Evolutionary conservation across 2,888 invertebrate species (phyloP).

Genomic region (Oscheius onirici): DNA sequence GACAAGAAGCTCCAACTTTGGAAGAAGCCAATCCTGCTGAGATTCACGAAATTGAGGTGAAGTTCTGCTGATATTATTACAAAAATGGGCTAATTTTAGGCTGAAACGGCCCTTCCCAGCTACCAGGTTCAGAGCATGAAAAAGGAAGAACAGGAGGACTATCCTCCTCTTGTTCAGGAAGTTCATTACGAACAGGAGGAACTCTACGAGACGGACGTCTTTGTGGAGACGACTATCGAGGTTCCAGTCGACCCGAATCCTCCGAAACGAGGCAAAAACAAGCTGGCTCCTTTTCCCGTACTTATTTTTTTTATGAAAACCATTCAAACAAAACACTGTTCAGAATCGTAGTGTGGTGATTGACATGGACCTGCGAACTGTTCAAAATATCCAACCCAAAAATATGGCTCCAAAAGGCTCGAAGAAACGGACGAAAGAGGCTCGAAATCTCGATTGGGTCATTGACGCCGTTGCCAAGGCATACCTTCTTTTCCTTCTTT

Average conservation of each 20-base stretch:
- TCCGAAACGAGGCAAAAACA: conserved; percentile 36
- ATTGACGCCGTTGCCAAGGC: conserved; percentile 62
- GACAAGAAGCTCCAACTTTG: neutral
- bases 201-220: neutral
- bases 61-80: neutral
- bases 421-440: conserved; percentile 24
- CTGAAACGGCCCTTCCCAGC: conserved; percentile 1
- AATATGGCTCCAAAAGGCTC: neutral
- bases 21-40: conserved; percentile 6
- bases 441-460: conserved; percentile 63
- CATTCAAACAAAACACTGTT: neutral
- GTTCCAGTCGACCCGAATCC: conserved; percentile 45
- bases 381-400: conserved; percentile 46
- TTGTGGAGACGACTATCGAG: conserved; percentile 36
- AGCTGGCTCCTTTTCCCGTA: neutral
- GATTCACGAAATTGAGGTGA: conserved; percentile 25
- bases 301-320: neutral
- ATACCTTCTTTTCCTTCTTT: neutral
- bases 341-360: conserved; percentile 26
- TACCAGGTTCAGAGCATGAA: conserved; percentile 7
- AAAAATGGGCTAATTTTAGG: neutral
- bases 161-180: neutral
- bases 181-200: neutral
- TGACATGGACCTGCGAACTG: conserved; percentile 41
- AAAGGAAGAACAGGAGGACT: neutral